Evolutionary conservation across 2,113 vertebrate genomes (phyloP).

Genomic region (Scomber japonicus): DNA sequence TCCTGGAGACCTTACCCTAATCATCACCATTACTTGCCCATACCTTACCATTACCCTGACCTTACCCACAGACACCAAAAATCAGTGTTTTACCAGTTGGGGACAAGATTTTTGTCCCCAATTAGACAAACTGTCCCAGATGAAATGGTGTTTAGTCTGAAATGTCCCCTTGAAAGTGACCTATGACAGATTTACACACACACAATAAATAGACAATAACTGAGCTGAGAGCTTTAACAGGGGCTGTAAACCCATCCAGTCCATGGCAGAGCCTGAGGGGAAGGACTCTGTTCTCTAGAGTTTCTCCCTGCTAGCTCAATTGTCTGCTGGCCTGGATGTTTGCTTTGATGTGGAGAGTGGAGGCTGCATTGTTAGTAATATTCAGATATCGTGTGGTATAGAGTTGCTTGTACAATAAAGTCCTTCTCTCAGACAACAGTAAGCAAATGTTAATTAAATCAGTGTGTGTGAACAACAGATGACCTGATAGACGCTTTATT

Average conservation of each 20-base stretch:
- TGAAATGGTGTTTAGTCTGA: no score
- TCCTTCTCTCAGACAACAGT: background rate
- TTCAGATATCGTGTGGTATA: background rate
- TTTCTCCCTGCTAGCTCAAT: background rate
- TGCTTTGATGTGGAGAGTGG: constrained; percentile 16
- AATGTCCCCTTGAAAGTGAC: no score
- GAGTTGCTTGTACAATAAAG: background rate
- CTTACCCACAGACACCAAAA: no score
- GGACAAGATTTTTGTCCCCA: no score
- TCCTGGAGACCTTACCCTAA: no score
- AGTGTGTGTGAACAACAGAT: constrained; percentile 5
- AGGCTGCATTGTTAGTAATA: background rate
- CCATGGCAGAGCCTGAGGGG: background rate
- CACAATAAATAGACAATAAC: constrained; percentile 13
- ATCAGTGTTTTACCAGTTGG: no score
- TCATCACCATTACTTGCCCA: no score
- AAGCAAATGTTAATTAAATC: constrained; percentile 7
- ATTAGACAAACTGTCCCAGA: no score
- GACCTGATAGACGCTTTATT: background rate
- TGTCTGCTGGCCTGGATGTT: constrained; percentile 21
- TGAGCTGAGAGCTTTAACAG: constrained; percentile 24
- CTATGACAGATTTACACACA: background rate
- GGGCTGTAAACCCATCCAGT: constrained; percentile 21
- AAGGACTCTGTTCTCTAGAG: background rate
- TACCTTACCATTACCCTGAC: no score